Base-by-base conservation (phyloP, 2,113 vertebrate genomes). In the Leucopternis melanops region DNA sequence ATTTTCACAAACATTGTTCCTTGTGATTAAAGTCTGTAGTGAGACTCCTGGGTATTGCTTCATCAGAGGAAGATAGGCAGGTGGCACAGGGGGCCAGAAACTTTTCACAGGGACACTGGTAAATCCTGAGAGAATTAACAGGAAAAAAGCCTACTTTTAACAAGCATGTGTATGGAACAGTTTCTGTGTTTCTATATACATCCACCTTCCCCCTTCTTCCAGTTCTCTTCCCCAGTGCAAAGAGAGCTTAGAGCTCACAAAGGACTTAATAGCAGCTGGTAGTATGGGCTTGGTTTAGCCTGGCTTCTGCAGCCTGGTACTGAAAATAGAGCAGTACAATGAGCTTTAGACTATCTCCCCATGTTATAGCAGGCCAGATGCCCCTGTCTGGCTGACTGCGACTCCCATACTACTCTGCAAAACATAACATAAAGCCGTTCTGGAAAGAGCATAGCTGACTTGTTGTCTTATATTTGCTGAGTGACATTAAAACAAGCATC, bases 71-170 rank as follows among this genome's bases (percentile, higher is more conserved):
- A 74, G n/a, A 54, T n/a, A 45, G 15, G 16, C 55, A 67, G 13
- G 10, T 38, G 13, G 34, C 3, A 14, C 55, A 63, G 15, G 10
- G 45, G 13, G 25, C 2, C 59, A 74, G 44, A 74, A 90, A 21
- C 0, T 50, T 74, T 70, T 78, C 0, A 0, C 3, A 67, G 32
- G 18, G 26, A 27, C 11, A 22, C 7, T 63, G 18, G 9, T 81
- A 66, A 94, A 66, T 67, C 12, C 34, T 29, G 19, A 81, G 27
- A 74, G 45, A 84, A 78, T 12, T 13, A 86, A 36, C 21, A 69
- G 19, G 8, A 13, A 25, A 81, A 65, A 20, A 4, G 0, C 5
- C 5, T 65, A 6, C 42, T 82, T 72, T 63, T 31, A 66, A 88
- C 27, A 49, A 70, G 2, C 2, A 22, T 10, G 8, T 34, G 2